Percentiles rank a stretch among this genome's conserved stretches.
These are phyloP conservation scores for Paramacrobiotus metropolitanus DNA, from an alignment of 1,140 invertebrate genomes.

Conservation along the genomic window DNA sequence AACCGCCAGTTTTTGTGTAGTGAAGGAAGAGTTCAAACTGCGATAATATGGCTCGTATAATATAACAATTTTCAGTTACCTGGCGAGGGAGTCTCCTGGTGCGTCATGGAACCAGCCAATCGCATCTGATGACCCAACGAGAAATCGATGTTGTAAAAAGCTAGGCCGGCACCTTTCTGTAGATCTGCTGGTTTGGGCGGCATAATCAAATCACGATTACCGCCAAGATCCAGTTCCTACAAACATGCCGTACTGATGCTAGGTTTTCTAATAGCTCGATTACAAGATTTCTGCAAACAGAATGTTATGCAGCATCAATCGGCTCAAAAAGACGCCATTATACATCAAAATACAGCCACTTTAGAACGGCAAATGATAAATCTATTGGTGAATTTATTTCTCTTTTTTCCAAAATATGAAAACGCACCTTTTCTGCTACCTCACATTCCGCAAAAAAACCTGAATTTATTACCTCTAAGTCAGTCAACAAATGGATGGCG, in stretches of 20 bases:
- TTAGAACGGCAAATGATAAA: no score
- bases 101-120: slow-evolving; percentile 61
- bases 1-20: no score
- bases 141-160: slow-evolving; percentile 98
- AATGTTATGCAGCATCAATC: no score
- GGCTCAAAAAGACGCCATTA: no score
- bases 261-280: not conserved
- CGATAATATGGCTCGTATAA: slow-evolving; percentile 8
- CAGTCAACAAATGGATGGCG: slow-evolving; percentile 79
- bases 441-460: not conserved
- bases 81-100: slow-evolving; percentile 33
- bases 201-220: slow-evolving; percentile 89
- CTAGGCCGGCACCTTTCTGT: slow-evolving; percentile 45
- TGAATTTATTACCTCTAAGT: slow-evolving; percentile 29
- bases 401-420: no score
- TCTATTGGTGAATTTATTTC: no score
- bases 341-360: no score
- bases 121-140: slow-evolving; percentile 78
- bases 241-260: slow-evolving; percentile 3
- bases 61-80: slow-evolving; percentile 10
- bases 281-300: no score
- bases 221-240: slow-evolving; percentile 57
- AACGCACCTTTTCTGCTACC: no score
- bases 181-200: slow-evolving; percentile 65
- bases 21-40: slow-evolving; percentile 20